A percentile compares a stretch with the other conserved stretches of the same genome.
Evolutionary conservation across 2,113 vertebrate genomes (phyloP).

Genomic region (Empidonax alnorum): DNA sequence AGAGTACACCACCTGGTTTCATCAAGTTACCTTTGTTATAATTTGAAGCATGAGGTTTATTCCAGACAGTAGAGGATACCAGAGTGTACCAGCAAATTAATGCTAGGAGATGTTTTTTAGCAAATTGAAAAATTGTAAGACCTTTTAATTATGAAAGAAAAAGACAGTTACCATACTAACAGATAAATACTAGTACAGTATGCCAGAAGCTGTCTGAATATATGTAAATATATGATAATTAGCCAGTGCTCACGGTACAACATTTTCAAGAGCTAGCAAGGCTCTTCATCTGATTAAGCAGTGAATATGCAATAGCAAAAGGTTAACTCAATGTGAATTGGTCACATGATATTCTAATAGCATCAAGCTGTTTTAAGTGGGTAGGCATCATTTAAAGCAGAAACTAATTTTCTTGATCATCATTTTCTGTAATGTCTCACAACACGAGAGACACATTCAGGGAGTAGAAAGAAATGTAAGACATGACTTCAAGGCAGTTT

Average conservation of each 20-base stretch:
- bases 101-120: not conserved
- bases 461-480: not conserved
- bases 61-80: not conserved
- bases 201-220: conserved; percentile 6
- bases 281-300: conserved; percentile 58
- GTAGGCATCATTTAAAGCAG: conserved; percentile 34
- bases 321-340: conserved; percentile 55
- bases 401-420: conserved; percentile 34
- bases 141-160: not conserved
- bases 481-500: conserved; percentile 11
- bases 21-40: not conserved
- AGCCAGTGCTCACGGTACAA: not conserved
- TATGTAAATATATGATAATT: conserved; percentile 67
- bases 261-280: conserved; percentile 39
- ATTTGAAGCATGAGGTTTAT: not conserved
- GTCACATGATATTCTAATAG: not conserved
- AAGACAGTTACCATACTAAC: not conserved
- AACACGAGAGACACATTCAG: not conserved
- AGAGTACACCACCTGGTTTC: not conserved
- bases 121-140: not conserved
- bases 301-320: conserved; percentile 50
- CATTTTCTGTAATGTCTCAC: conserved; percentile 26
- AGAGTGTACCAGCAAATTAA: not conserved
- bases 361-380: not conserved
- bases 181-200: not conserved